Evolutionary conservation across 53 echinoderm and acorn worm species (phyloP), one percentile per base, ranked within the genome.

Genomic region (Paracentrotus lividus): DNA sequence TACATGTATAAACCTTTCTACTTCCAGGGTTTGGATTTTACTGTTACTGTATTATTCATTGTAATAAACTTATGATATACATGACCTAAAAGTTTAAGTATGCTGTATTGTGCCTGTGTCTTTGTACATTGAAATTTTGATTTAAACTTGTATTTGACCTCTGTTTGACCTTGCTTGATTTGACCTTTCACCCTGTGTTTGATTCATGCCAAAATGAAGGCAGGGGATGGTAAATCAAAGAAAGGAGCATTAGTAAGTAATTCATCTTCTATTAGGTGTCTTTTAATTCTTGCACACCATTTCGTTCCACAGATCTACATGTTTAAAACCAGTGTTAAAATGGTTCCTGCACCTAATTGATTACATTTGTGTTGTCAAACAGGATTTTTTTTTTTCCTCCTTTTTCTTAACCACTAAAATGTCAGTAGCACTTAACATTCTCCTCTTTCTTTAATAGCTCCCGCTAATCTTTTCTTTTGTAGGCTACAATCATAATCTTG

Each of bases 181-280:
- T 81, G 81, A 44, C 81, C 45, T n/a, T n/a, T n/a, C n/a, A n/a
- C n/a, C n/a, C 26, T 81, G 49, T 90, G 56, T 91, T 55, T 91
- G 40, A 32, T 91, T 56, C 44, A 68, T 81, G 68, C 49, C 54
- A 42, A n/a, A 24, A 53, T 93, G 33, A 68, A 94, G 94, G 91
- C 65, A 23, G 94, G 91, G 24, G 86, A 86, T n/a, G 94, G 66
- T 51, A 94, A 91, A 76, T 14, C 91, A 64, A 85, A 84, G 64
- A 85, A 94, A 86, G 91, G 90, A 51, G 64, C 85, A 44, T 85
- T 84, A n/a, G 49, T 94, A 47, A 91, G 66, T 91, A 86, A 77
- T 52, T 94, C 94, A 58, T 24, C 27, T 45, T 78, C 3, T 44
- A 7, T 18, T 16, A 12, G 24, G 5, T 61, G 27, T 81, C 47